phyloP scores from a whole-genome alignment of 2,797 vertebrate genomes.

The Esox masquinongy region DNA sequence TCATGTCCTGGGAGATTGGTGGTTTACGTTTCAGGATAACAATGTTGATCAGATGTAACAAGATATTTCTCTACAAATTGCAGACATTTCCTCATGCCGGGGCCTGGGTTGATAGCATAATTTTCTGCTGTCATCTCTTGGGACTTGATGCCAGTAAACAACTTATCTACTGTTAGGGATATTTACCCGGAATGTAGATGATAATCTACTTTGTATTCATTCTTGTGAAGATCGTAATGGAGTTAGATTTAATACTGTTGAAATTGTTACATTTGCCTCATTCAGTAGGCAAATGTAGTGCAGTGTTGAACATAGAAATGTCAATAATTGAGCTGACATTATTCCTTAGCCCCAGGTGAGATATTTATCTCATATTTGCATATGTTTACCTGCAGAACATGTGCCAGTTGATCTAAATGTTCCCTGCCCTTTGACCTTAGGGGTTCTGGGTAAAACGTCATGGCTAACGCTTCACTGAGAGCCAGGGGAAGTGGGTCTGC shows the following conservation, averaged over 20 bases:
- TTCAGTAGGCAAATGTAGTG: neutral
- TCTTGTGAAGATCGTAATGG: neutral
- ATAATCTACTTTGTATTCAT: neutral
- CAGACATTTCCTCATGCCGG: slow-evolving; percentile 24
- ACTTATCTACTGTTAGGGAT: neutral
- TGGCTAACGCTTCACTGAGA: slow-evolving; percentile 19
- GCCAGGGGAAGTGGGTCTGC: slow-evolving; percentile 26
- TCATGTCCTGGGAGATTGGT: neutral
- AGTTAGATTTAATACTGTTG: neutral
- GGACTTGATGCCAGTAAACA: neutral
- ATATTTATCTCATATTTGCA: neutral
- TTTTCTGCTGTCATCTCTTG: neutral
- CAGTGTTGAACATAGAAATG: neutral
- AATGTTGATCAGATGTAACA: neutral
- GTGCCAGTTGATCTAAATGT: neutral
- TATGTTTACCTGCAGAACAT: neutral
- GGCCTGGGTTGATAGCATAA: neutral
- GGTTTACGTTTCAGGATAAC: neutral
- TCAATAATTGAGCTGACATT: neutral
- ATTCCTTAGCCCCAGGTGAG: neutral
- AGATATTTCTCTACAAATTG: slow-evolving; percentile 16
- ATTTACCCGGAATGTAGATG: neutral
- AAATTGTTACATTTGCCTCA: neutral
- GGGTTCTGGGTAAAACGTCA: neutral
- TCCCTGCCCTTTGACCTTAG: neutral